Evolutionary conservation across 1,140 invertebrate genomes (phyloP).

Genomic region (Sitobion miscanthi): DNA sequence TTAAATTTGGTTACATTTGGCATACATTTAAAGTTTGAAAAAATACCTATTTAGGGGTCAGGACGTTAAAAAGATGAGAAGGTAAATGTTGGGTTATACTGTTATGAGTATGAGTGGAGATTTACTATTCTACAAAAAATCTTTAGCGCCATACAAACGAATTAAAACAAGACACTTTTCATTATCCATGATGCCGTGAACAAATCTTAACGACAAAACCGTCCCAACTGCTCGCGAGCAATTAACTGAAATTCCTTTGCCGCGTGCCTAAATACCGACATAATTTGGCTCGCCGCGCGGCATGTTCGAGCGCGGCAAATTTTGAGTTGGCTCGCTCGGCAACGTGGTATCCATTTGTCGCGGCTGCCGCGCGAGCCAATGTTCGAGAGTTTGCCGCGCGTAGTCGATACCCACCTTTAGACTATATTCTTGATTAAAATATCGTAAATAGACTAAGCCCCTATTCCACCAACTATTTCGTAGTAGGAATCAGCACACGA

Average conservation of each 20-base stretch:
- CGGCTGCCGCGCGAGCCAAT: not conserved
- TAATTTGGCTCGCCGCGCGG: not conserved
- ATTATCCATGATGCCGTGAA: not conserved
- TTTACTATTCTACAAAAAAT: slow-evolving; percentile 31
- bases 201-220: not conserved
- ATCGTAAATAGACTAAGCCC: too few species aligned
- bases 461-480: too few species aligned
- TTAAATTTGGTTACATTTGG: too few species aligned
- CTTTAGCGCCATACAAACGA: not conserved
- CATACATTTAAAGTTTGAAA: too few species aligned
- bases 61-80: too few species aligned
- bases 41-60: too few species aligned
- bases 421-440: too few species aligned
- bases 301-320: not conserved
- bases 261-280: not conserved
- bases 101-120: too few species aligned
- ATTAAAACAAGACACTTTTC: slow-evolving; percentile 36
- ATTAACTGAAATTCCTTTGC: slow-evolving; percentile 1
- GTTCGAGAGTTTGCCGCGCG: slow-evolving; percentile 23
- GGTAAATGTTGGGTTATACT: too few species aligned
- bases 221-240: slow-evolving; percentile 16
- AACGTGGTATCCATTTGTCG: slow-evolving; percentile 19
- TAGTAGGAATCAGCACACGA: too few species aligned
- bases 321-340: not conserved
- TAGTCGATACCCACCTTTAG: not conserved